These are phyloP conservation scores for Lasiommata megera DNA, from an alignment of 2,888 invertebrate species.

Conservation along the genomic window DNA sequence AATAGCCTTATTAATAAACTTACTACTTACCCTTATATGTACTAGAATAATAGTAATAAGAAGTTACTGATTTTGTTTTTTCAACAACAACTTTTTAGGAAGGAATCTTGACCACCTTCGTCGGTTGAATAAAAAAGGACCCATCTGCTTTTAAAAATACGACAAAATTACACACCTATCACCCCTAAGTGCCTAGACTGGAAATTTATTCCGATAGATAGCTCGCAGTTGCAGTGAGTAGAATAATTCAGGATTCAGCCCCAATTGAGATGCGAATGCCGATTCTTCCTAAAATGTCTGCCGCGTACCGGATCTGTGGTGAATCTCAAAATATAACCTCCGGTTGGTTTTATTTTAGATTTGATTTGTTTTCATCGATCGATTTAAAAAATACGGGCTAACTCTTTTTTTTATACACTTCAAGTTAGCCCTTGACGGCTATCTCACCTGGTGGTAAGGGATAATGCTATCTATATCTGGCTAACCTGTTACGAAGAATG, in stretches of 20 bases:
- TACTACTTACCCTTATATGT: too few relatives aligned
- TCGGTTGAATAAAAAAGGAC: neutral
- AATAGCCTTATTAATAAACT: too few relatives aligned
- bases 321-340: constrained; percentile 24
- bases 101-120: too few relatives aligned
- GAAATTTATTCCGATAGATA: constrained; percentile 37
- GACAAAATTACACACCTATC: constrained; percentile 12
- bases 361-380: neutral
- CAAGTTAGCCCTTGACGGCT: too few relatives aligned
- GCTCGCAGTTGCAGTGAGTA: constrained; percentile 33
- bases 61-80: too few relatives aligned
- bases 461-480: too few relatives aligned
- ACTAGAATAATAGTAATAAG: too few relatives aligned
- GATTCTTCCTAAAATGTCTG: constrained; percentile 32
- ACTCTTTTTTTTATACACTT: too few relatives aligned
- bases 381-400: neutral
- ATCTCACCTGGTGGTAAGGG: too few relatives aligned
- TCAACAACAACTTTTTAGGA: too few relatives aligned
- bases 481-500: too few relatives aligned
- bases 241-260: constrained; percentile 33
- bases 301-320: constrained; percentile 24
- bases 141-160: neutral
- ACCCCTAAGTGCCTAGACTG: constrained; percentile 26
- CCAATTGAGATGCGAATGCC: constrained; percentile 33
- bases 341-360: constrained; percentile 9